Evolutionary conservation across 2,797 vertebrate genomes (phyloP).

Genomic region (Myotis myotis): DNA sequence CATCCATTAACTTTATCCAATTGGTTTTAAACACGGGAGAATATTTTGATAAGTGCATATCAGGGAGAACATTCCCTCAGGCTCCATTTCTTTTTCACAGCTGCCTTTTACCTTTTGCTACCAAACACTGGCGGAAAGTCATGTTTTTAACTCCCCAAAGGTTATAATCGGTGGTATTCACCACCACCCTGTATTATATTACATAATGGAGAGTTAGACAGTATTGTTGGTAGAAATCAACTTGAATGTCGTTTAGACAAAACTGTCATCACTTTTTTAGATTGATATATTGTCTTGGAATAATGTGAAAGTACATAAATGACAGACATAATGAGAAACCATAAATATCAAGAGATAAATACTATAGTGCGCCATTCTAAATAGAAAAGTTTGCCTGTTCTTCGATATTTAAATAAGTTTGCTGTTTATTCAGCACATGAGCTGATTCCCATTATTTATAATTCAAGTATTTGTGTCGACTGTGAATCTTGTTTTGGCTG

Average conservation of each 20-base stretch:
- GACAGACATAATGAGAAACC: background rate
- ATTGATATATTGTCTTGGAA: background rate
- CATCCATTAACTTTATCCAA: background rate
- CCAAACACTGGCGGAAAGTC: background rate
- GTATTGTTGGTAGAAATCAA: background rate
- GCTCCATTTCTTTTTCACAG: background rate
- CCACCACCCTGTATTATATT: background rate
- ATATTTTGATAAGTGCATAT: background rate
- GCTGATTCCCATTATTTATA: slow-evolving; percentile 46
- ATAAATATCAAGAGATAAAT: slow-evolving; percentile 25
- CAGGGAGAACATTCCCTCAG: background rate
- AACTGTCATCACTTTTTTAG: background rate
- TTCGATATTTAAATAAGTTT: slow-evolving; percentile 50
- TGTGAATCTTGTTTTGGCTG: slow-evolving; percentile 38
- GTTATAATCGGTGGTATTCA: background rate
- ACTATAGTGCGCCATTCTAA: background rate
- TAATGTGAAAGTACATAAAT: background rate
- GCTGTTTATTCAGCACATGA: slow-evolving; percentile 42
- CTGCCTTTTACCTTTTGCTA: background rate
- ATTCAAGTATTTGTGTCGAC: slow-evolving; percentile 69
- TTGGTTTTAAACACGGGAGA: background rate
- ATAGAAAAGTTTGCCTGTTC: background rate
- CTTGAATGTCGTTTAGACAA: background rate
- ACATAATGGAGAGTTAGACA: background rate
- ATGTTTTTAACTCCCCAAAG: background rate